phyloP scores from a whole-genome alignment of 2,888 invertebrate genomes.

The Epistrophe eligans region DNA sequence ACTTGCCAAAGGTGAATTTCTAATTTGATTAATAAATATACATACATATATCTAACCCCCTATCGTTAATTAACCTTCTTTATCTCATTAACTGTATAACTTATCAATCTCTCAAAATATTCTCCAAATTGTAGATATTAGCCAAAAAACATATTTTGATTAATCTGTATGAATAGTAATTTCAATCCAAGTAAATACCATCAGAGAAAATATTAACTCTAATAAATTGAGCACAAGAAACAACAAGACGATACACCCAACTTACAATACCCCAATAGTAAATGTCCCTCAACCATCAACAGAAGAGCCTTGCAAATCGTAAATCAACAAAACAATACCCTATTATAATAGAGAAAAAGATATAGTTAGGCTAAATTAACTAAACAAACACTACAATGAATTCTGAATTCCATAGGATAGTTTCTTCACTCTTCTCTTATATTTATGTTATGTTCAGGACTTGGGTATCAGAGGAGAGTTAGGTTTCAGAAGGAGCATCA shows the following conservation, averaged over 20 bases:
- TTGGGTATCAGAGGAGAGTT: neutral
- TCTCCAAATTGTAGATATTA: slow-evolving; percentile 3
- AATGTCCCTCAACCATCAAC: slow-evolving; percentile 48
- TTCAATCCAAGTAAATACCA: slow-evolving; percentile 59
- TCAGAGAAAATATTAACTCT: slow-evolving; percentile 44
- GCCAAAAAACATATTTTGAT: slow-evolving; percentile 20
- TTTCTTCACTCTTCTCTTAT: slow-evolving; percentile 21
- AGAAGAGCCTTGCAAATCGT: slow-evolving; percentile 52
- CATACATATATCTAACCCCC: neutral
- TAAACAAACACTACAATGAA: slow-evolving; percentile 72
- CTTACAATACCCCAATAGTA: slow-evolving; percentile 19
- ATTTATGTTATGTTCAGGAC: neutral
- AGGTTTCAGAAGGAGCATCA: neutral
- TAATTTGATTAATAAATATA: neutral
- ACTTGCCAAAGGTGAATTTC: neutral
- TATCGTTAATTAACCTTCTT: neutral
- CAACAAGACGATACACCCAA: slow-evolving; percentile 2
- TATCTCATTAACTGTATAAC: neutral
- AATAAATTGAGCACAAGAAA: slow-evolving; percentile 56
- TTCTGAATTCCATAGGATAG: slow-evolving; percentile 45
- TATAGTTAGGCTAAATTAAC: slow-evolving; percentile 60
- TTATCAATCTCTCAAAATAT: neutral
- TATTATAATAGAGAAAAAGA: slow-evolving; percentile 1
- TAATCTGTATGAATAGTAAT: slow-evolving; percentile 50
- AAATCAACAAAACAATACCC: slow-evolving; percentile 66